Base-by-base conservation (phyloP, 37 sponge, comb jelly and placozoan species). In the Hormiphora californensis region DNA sequence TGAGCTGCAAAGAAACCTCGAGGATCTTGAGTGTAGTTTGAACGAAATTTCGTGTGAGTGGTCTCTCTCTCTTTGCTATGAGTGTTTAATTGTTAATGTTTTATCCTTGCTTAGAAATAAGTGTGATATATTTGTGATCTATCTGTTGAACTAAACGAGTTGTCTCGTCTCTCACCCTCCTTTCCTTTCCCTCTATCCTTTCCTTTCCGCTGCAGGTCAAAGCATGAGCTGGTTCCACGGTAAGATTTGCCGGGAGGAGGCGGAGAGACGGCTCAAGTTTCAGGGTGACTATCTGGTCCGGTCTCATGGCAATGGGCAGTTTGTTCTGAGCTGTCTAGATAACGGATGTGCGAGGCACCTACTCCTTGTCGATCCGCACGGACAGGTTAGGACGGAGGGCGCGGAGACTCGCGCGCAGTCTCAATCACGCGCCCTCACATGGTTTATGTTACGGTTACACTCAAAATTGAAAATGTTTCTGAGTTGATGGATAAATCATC, bases 241-340 rank as follows among this genome's bases (percentile, higher is more conserved):
- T 46, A 73, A 73, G 81, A 73, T 73, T 19, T 32, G 35, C 81
- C 32, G 81, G 44, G 81, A 73, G 81, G 81, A 73, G 43, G 81
- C 81, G 15, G 81, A 73, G 46, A 43, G 81, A 2, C 9, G 81
- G 44, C 46, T 73, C 25, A 73, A 73, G 44, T 73, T 43, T 30
- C 81, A 73, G 44, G 81, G 81, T 12, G 81, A 73, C 81, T 73
- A 73, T 40, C 44, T 73, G 81, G 81, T 73, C 81, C 32, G 81
- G 35, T 73, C 81, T 19, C 81, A 73, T 33, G 81, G 81, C 43
- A 73, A 73, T 46, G 81, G 81, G 25, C 81, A 73, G 81, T 73
- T 73, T 40, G 81, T 73, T 21, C 46, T 73, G 46, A 73, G 81
- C 44, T 73, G 81, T 17, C 40, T 73, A 46, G 81, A 73, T 30